Percentiles rank a stretch among this genome's conserved stretches.
Conservation (phyloP, 1,140 invertebrate genomes). For the Brachionus manjavacas region DNA sequence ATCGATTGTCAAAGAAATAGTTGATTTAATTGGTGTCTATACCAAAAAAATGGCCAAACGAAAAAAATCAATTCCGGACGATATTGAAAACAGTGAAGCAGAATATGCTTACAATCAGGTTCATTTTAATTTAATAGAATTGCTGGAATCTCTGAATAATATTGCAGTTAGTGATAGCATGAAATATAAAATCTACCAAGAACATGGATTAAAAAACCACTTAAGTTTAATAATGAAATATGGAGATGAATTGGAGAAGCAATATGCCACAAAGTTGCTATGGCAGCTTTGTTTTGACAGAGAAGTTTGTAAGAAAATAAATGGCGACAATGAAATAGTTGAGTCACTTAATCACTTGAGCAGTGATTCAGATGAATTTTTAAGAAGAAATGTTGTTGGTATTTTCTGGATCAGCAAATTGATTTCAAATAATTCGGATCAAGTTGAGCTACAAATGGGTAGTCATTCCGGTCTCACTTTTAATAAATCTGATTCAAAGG, state of each 20-base stretch:
- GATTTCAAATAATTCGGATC: background rate
- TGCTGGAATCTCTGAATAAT: background rate
- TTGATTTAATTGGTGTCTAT: background rate
- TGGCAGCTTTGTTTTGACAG: constrained; percentile 29
- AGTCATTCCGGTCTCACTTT: background rate
- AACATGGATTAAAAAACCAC: background rate
- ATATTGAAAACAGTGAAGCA: background rate
- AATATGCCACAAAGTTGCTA: background rate
- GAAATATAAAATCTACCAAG: constrained; percentile 23
- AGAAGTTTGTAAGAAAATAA: background rate
- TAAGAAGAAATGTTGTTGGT: background rate
- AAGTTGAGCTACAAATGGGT: background rate
- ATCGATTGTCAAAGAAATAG: background rate
- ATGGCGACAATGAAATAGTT: background rate
- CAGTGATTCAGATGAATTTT: background rate
- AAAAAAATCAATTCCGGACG: background rate
- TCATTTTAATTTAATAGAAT: background rate
- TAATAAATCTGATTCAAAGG: background rate
- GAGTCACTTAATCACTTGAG: background rate
- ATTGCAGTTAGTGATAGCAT: constrained; percentile 26
- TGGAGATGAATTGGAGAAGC: constrained; percentile 6
- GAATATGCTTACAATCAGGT: background rate
- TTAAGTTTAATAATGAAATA: background rate
- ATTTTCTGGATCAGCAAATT: background rate
- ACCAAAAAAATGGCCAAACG: background rate